Percentiles rank a stretch among this genome's conserved stretches.
Conservation (phyloP, 2,888 invertebrate genomes). For the Herminia tarsipennalis region DNA sequence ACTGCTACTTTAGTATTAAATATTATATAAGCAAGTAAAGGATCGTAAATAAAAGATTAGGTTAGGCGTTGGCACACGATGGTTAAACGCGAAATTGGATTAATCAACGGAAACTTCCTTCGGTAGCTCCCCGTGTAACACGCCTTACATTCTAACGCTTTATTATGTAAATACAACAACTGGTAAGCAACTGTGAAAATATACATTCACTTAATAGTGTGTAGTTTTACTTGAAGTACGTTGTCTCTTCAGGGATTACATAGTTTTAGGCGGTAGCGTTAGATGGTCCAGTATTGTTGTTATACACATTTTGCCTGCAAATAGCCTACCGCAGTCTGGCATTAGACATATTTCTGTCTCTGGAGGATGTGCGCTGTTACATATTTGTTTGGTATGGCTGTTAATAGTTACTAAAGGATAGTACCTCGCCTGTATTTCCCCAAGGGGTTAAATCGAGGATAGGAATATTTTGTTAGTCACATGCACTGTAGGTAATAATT, state of each 20-base stretch:
- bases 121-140: conserved; percentile 5
- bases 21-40: conserved; percentile 10
- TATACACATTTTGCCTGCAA: not conserved
- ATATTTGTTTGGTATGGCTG: no score
- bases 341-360: not conserved
- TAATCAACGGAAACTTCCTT: conserved; percentile 19
- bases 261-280: not conserved
- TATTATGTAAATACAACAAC: conserved; percentile 8
- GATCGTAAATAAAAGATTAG: conserved; percentile 27
- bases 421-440: no score
- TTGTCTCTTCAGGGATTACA: not conserved
- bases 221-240: conserved; percentile 1
- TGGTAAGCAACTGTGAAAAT: conserved; percentile 3
- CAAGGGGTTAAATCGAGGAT: no score
- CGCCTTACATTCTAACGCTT: conserved; percentile 4
- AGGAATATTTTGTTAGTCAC: no score
- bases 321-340: not conserved
- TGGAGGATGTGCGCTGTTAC: not conserved
- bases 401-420: no score
- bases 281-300: not conserved
- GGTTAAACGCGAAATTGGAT: conserved; percentile 21
- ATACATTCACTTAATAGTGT: conserved; percentile 1
- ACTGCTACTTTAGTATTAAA: conserved; percentile 1
- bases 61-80: conserved; percentile 11
- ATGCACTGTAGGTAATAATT: no score